Base-by-base conservation (phyloP, 2,888 invertebrate genomes). In the Heliothis peltigera region DNA sequence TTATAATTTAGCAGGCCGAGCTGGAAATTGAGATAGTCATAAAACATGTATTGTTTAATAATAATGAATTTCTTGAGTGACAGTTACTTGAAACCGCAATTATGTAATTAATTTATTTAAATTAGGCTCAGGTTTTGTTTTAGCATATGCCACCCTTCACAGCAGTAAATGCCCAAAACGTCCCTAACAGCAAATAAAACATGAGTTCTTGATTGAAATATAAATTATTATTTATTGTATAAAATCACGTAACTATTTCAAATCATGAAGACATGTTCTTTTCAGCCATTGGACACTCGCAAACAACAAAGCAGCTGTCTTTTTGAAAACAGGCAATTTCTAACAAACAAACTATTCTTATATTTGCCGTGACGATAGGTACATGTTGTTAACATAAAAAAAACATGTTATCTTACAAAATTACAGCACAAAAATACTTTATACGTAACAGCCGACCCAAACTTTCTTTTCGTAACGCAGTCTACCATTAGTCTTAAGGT, bases 401-500 rank as follows among this genome's bases (percentile, higher is more conserved):
- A n/a, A n/a, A n/a, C n/a, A n/a, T 56, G 22, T 75, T 64, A 56
- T 70, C 22, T 49, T 28, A 58, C 55, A 18, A 51, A 53, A 60
- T 47, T 54, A 65, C 44, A 58, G 21, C 48, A 62, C 17, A 59
- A 49, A 69, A 25, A 73, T 63, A 56, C 47, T 68, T 60, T 61
- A 64, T 19, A 66, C 51, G 65, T 65, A 67, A 74, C 42, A 63
- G 17, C 63, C n/a, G 60, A 32, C 52, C 54, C 54, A 48, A 74
- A 77, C 51, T 77, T 77, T 76, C 70, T 75, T 62, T 65, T 66
- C 62, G 63, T 56, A 61, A 70, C 49, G 51, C 57, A 52, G 68
- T 44, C 70, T 47, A 64, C 76, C 70, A 76, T 80, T 80, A 84
- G 75, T 59, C 43, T 60, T 72, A 77, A 84, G 86, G 86, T 79